Conservation (phyloP, 1,140 invertebrate genomes). For the Trachymyrmex septentrionalis region DNA sequence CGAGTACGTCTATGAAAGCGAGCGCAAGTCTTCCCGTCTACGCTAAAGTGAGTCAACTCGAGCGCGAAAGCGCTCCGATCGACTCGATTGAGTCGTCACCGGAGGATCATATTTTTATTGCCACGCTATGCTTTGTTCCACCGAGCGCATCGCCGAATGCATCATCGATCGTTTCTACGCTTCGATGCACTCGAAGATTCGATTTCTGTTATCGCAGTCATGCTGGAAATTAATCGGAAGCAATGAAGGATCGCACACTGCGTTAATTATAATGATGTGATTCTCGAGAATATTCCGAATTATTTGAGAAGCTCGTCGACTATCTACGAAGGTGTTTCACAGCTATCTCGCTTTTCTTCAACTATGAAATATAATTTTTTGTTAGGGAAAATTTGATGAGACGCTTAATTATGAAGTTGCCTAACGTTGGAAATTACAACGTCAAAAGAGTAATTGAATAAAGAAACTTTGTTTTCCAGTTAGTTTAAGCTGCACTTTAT, state of each 20-base stretch:
- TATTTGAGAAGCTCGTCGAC: background rate
- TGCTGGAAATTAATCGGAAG: constrained; percentile 56
- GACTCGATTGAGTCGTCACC: constrained; percentile 60
- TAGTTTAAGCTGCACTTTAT: constrained; percentile 60
- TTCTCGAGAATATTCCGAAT: background rate
- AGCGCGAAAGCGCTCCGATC: constrained; percentile 66
- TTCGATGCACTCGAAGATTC: constrained; percentile 53
- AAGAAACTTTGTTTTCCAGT: constrained; percentile 60
- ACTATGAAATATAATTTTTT: constrained; percentile 50
- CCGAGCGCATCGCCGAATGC: constrained; percentile 51
- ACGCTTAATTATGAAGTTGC: constrained; percentile 61
- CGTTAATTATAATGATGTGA: constrained; percentile 30
- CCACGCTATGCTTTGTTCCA: constrained; percentile 52
- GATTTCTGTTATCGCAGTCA: constrained; percentile 45
- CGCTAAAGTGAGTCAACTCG: constrained; percentile 63
- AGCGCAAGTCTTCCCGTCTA: constrained; percentile 36
- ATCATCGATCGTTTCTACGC: constrained; percentile 26
- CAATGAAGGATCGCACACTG: background rate
- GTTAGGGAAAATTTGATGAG: constrained; percentile 58
- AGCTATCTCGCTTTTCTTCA: constrained; percentile 40
- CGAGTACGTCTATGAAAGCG: constrained; percentile 43
- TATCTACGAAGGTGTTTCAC: background rate
- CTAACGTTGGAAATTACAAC: constrained; percentile 62
- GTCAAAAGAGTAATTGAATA: constrained; percentile 64
- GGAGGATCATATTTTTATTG: constrained; percentile 59